Evolutionary conservation across 2,113 vertebrate genomes (phyloP), one percentile per base, ranked within the genome.

Genomic region (Corvus cornix): DNA sequence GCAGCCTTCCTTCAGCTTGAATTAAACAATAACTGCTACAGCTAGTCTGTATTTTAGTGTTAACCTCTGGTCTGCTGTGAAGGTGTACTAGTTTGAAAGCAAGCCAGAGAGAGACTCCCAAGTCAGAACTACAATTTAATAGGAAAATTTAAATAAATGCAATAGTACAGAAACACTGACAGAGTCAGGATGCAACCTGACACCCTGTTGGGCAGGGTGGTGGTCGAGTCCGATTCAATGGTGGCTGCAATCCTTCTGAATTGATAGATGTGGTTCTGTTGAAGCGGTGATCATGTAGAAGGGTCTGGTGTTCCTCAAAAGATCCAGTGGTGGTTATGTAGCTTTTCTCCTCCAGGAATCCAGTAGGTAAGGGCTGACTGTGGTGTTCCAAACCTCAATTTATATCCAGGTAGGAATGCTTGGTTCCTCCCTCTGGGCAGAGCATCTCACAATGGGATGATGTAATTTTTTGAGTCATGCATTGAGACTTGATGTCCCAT

Each of bases 1-100:
- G 49, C 79, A 92, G 82, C 84, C 41, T 79, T 83, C 60, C 62
- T 89, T 92, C 83, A 87, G 39, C 31, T 88, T 90, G 74, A 96
- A 81, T 88, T 75, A 96, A 95, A 82, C 26, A 70, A 51, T 70
- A 93, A 55, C 52, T 82, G 37, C 66, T 62, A 44, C 58, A 73
- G 55, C 49, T 41, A 76, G 46, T 49, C 69, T 91, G 7, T 79
- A 35, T 94, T 63, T 85, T 37, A 93, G 22, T 7, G 9, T 88
- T 90, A 82, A 73, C 53, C 28, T 91, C 69, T 66, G 66, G 35
- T 82, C 79, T 83, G 46, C 77, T 82, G 12, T 76, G 86, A 84
- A 81, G n/a, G 58, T 60, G 24, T 60, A 37, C 23, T 26, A 37
- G 35, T 37, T 27, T 60, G 58, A 37, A 60, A 60, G 35, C 35